Percentiles rank a stretch among this genome's conserved stretches.
Conservation (phyloP, 2,888 invertebrate species). For the Tetheella fluctuosa region DNA sequence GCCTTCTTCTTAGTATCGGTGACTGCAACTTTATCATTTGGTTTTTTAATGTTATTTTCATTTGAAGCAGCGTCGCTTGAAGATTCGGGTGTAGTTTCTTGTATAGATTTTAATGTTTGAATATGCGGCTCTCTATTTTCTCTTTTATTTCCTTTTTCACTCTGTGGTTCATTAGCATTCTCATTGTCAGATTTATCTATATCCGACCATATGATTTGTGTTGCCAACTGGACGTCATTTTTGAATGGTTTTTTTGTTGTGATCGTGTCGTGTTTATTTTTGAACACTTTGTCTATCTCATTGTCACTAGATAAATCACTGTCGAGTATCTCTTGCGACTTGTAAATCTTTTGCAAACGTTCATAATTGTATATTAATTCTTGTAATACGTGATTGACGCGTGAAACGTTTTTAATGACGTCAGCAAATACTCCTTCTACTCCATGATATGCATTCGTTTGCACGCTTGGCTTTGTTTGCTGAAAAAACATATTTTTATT, state of each 20-base stretch:
- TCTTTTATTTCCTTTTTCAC: not conserved
- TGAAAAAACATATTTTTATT: constrained; percentile 21
- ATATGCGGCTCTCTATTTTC: not conserved
- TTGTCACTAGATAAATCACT: constrained; percentile 34
- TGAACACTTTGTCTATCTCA: constrained; percentile 36
- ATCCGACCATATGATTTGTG: constrained; percentile 43
- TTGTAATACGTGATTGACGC: constrained; percentile 58
- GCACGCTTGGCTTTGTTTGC: constrained; percentile 21
- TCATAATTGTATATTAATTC: constrained; percentile 62
- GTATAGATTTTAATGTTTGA: not conserved
- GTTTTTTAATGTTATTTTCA: not conserved
- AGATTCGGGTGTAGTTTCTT: not conserved
- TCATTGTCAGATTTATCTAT: constrained; percentile 22
- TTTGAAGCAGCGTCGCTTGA: not conserved
- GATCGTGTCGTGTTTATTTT: constrained; percentile 15
- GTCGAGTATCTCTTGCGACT: constrained; percentile 40
- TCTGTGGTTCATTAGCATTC: constrained; percentile 15
- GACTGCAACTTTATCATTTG: not conserved
- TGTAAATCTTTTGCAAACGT: constrained; percentile 52
- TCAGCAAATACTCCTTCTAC: constrained; percentile 46
- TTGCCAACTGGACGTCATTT: constrained; percentile 29
- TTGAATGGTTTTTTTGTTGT: constrained; percentile 7
- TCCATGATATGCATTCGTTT: constrained; percentile 18
- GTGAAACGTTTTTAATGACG: constrained; percentile 63
- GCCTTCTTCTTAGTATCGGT: not conserved